phyloP scores from a whole-genome alignment of 2,888 invertebrate species.

The Zele albiditarsus region DNA sequence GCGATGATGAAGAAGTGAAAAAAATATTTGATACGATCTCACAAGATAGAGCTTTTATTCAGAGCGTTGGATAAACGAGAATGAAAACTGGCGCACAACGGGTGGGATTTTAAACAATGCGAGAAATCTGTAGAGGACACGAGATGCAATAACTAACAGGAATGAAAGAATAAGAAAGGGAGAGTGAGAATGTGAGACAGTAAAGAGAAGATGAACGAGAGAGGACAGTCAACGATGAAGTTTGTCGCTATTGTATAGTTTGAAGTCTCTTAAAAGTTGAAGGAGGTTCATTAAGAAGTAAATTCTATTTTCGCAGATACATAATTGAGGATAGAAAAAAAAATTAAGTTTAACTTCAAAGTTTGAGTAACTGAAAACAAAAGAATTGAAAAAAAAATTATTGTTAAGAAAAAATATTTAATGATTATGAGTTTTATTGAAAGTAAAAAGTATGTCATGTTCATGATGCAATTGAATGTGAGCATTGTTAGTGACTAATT shows the following conservation, averaged over 20 bases:
- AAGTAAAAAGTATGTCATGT: background rate
- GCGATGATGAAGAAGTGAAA: conserved; percentile 24
- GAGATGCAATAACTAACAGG: conserved; percentile 24
- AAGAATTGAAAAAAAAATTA: background rate
- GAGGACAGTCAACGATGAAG: conserved; percentile 35
- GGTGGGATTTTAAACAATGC: conserved; percentile 20
- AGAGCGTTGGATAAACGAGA: conserved; percentile 35
- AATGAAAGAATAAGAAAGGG: conserved; percentile 11
- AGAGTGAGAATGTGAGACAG: conserved; percentile 22
- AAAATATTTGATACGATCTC: conserved; percentile 14
- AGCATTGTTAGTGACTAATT: conserved; percentile 20
- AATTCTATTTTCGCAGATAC: conserved; percentile 8
- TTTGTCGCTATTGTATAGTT: conserved; percentile 57
- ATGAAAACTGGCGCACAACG: conserved; percentile 24
- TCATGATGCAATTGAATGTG: background rate
- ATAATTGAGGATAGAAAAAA: background rate
- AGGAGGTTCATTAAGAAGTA: conserved; percentile 54
- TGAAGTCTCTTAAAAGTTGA: conserved; percentile 64
- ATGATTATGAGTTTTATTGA: background rate
- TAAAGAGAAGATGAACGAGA: conserved; percentile 27
- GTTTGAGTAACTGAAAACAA: background rate
- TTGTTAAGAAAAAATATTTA: background rate
- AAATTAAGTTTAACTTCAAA: background rate
- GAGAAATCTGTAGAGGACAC: conserved; percentile 30
- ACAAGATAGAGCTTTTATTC: conserved; percentile 16